phyloP scores from a whole-genome alignment of 2,888 invertebrate species.

The Blomia tropicalis region DNA sequence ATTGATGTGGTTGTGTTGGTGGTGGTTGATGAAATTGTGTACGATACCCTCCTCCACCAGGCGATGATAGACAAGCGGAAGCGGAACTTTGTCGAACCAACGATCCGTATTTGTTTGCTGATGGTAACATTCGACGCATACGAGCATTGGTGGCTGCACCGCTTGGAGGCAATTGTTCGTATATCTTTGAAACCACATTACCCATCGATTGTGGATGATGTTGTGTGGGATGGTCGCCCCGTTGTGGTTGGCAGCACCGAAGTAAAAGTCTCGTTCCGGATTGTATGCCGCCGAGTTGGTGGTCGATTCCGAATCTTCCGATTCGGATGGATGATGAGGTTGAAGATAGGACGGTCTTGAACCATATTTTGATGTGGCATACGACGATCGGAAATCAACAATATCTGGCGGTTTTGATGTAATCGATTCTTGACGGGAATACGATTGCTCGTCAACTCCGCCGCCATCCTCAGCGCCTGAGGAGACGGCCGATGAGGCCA shows the following conservation, averaged over 20 bases:
- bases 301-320: slow-evolving; percentile 3
- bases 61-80: not conserved
- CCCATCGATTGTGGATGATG: too few relatives aligned
- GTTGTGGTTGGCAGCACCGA: not conserved
- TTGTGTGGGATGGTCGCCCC: not conserved
- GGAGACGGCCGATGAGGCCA: not conserved
- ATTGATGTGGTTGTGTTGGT: slow-evolving; percentile 5
- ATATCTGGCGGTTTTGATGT: not conserved
- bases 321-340: not conserved
- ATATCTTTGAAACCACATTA: not conserved
- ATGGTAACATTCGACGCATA: not conserved
- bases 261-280: slow-evolving; percentile 8
- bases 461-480: not conserved
- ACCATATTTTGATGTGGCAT: not conserved
- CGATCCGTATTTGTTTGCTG: not conserved
- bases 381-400: not conserved
- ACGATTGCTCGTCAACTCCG: not conserved
- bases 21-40: not conserved
- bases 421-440: not conserved
- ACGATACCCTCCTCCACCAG: not conserved
- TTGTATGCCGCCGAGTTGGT: slow-evolving; percentile 5
- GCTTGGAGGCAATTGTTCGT: not conserved
- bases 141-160: not conserved
- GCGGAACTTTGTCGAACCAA: not conserved
- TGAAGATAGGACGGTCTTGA: not conserved